Percentiles rank a stretch among this genome's conserved stretches.
phyloP scores from a whole-genome alignment of 1,140 invertebrate genomes.

The Sogatella furcifera region DNA sequence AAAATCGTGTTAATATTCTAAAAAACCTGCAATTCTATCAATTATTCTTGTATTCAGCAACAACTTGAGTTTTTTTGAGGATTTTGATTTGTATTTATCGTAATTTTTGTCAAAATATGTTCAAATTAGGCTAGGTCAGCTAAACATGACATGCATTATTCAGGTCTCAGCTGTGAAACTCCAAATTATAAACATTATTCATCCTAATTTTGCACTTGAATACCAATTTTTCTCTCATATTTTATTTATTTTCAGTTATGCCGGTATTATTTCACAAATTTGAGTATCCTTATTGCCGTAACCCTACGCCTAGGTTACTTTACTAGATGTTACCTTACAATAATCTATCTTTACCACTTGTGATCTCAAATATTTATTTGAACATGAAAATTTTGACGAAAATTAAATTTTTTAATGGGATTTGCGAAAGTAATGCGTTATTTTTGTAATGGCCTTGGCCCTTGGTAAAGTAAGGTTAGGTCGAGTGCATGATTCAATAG shows the following conservation, averaged over 20 bases:
- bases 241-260: not conserved
- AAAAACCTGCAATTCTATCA: not conserved
- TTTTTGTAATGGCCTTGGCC: too few relatives aligned
- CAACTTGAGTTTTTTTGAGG: not conserved
- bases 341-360: too few relatives aligned
- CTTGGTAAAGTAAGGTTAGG: too few relatives aligned
- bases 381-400: too few relatives aligned
- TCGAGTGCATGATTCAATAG: too few relatives aligned
- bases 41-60: not conserved
- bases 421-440: too few relatives aligned
- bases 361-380: too few relatives aligned
- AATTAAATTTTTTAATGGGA: too few relatives aligned
- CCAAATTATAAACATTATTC: too few relatives aligned
- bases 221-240: not conserved
- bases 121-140: not conserved
- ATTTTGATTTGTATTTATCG: not conserved
- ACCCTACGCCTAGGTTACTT: not conserved
- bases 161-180: not conserved
- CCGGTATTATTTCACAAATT: not conserved
- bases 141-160: slow-evolving; percentile 2
- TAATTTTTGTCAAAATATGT: not conserved
- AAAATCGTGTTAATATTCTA: not conserved
- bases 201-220: not conserved
- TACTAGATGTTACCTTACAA: too few relatives aligned
- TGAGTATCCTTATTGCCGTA: not conserved